Evolutionary conservation across 2,113 vertebrate genomes (phyloP).

Genomic region (Blennius ocellaris): DNA sequence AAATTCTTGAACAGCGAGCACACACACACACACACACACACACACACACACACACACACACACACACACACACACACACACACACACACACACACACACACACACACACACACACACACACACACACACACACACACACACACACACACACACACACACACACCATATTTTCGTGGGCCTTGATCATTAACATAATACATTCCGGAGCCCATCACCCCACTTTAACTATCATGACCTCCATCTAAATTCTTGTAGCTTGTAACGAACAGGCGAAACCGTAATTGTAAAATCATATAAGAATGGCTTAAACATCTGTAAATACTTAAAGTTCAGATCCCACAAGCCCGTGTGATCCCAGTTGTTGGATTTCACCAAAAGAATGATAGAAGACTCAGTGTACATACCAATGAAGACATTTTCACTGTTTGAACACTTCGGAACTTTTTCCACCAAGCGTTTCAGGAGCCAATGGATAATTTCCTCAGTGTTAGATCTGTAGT

Average conservation of each 20-base stretch:
- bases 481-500: conserved; percentile 23
- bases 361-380: no score
- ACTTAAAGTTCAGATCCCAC: no score
- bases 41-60: conserved; percentile 9
- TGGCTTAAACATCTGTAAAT: no score
- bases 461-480: conserved; percentile 37
- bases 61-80: conserved; percentile 14
- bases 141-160: conserved; percentile 16
- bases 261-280: no score
- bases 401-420: conserved; percentile 5
- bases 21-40: conserved; percentile 36
- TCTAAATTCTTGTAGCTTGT: no score
- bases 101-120: conserved; percentile 19
- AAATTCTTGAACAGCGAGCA: conserved; percentile 70
- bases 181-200: no score
- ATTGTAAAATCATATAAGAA: no score
- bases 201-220: no score
- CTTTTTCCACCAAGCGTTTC: conserved; percentile 25
- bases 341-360: no score
- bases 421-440: conserved; percentile 43
- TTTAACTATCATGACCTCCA: no score
- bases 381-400: conserved; percentile 20
- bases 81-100: conserved; percentile 12
- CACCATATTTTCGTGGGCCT: neutral
- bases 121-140: conserved; percentile 18